Base-by-base conservation (phyloP, 2,888 invertebrate genomes). In the Cantharis lateralis region DNA sequence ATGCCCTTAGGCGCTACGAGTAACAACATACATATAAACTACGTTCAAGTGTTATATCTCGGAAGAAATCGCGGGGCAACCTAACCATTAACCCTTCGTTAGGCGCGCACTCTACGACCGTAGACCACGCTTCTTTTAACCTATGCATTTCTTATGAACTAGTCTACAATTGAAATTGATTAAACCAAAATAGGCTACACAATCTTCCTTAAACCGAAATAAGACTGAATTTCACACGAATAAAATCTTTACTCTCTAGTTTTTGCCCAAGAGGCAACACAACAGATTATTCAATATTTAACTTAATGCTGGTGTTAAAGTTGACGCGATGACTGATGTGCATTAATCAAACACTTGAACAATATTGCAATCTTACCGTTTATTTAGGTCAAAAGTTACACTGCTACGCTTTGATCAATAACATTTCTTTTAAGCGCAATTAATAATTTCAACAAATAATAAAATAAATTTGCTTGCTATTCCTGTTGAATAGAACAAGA, bases 111-210 rank as follows among this genome's bases (percentile, higher is more conserved):
- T 20, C 20, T 7, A 20, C 5, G 7, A 20, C 7, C 20, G 20
- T 24, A 24, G 24, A 24, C 24, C 24, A 24, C 9, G 24, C 24
- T 24, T 24, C 24, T 24, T 24, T 24, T 24, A 24, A 24, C 24
- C 24, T 1, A 24, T 24, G 7, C 9, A 24, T 24, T 24, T 24
- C 9, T 24, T 24, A 24, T 24, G 9, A 1, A 24, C 9, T 24
- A 24, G 1, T 9, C 9, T 9, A 24, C 24, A 24, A 24, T 24
- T 24, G 5, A 24, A 24, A 24, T 62, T 71, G 15, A 28, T 71
- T 71, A 63, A 63, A 63, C 24, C 28, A 74, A 66, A 75, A 72
- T 74, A 73, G 74, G 70, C 76, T 74, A 74, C 10, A 63, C 13
- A 0, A 79, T 64, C 20, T n/a, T 64, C 13, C 20, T 66, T 64